Conservation (phyloP, 1,140 invertebrate genomes). For the Notospermus geniculatus region DNA sequence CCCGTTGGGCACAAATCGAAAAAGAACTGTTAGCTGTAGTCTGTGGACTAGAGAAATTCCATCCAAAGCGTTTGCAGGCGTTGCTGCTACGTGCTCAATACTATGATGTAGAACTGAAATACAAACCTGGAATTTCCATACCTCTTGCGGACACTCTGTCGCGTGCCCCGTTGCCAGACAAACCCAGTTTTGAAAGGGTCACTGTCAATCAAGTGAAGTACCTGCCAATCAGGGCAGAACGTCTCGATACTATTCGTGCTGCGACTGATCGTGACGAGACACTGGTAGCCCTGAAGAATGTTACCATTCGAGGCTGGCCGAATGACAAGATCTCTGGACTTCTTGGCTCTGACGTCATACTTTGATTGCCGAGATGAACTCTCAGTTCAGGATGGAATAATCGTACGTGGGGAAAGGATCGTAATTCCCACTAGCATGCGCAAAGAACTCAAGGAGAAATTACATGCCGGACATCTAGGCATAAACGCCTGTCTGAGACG, state of each 20-base stretch:
- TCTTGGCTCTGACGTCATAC: conserved; percentile 7
- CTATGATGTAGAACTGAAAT: conserved; percentile 17
- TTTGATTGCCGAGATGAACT: conserved; percentile 22
- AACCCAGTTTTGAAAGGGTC: background rate
- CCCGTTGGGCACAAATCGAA: conserved; percentile 15
- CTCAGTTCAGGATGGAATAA: conserved; percentile 19
- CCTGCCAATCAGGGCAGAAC: background rate
- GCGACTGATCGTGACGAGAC: background rate
- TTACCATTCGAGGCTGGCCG: conserved; percentile 14
- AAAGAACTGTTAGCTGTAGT: conserved; percentile 32
- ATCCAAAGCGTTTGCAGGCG: conserved; percentile 26
- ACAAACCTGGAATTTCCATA: background rate
- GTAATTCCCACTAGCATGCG: conserved; percentile 18
- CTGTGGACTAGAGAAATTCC: conserved; percentile 58
- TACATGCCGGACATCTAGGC: conserved; percentile 20
- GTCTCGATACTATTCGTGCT: background rate
- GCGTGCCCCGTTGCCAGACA: background rate
- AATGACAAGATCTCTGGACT: background rate
- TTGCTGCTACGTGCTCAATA: conserved; percentile 18
- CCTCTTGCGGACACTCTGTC: background rate
- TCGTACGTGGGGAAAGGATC: conserved; percentile 15
- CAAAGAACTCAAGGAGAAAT: conserved; percentile 7
- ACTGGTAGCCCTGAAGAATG: conserved; percentile 4
- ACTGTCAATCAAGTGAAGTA: background rate
- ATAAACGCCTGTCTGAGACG: conserved; percentile 8